Evolutionary conservation across 2,888 invertebrate species (phyloP).

Genomic region (Epinotia brunnichana): DNA sequence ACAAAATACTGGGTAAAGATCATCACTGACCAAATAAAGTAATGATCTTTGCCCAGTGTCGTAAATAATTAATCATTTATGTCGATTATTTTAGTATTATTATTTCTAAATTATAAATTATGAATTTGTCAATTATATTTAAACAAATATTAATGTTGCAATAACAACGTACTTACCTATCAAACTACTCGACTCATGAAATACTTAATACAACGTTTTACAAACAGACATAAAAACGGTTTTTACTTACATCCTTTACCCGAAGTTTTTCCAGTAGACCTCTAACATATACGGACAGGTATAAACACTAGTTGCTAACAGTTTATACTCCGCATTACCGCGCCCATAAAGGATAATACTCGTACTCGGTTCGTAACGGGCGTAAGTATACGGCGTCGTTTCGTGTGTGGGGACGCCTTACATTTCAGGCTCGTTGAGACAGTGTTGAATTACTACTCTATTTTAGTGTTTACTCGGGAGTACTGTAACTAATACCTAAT

Average conservation of each 20-base stretch:
- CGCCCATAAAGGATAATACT: conserved; percentile 63
- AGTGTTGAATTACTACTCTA: conserved; percentile 7
- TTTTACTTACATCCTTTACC: not conserved
- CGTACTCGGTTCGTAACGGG: conserved; percentile 57
- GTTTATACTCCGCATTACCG: conserved; percentile 62
- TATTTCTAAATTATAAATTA: too few species aligned
- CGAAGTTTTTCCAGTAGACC: not conserved
- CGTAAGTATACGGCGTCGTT: conserved; percentile 46
- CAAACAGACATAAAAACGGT: not conserved
- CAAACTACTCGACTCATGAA: too few species aligned
- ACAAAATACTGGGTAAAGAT: too few species aligned
- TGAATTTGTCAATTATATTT: too few species aligned
- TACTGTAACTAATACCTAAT: too few species aligned
- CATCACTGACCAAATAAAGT: too few species aligned
- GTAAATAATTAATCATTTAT: too few species aligned
- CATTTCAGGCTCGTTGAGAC: conserved; percentile 12
- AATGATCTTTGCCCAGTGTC: too few species aligned
- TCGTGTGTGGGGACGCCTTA: conserved; percentile 28
- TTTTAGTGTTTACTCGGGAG: not conserved
- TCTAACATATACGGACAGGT: conserved; percentile 35
- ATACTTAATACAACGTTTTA: not conserved
- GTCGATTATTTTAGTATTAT: too few species aligned
- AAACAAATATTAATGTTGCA: too few species aligned
- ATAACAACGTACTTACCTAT: too few species aligned
- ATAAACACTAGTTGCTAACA: conserved; percentile 59